Base-by-base conservation (phyloP, 2,888 invertebrate species). In the Crocallis elinguaria region DNA sequence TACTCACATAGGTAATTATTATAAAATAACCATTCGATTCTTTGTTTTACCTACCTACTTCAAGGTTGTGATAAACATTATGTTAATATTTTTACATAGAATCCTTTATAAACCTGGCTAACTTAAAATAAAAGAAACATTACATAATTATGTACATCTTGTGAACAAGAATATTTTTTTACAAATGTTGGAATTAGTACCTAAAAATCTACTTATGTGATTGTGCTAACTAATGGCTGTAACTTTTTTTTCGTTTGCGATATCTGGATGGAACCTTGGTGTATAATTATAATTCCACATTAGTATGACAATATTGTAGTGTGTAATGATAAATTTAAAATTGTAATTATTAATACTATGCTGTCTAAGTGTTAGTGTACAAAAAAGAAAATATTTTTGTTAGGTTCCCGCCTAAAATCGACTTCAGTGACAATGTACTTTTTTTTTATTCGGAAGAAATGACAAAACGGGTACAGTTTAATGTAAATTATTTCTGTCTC, bases 301-400 rank as follows among this genome's bases (percentile, higher is more conserved):
- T 87, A 86, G 80, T 77, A 77, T 80, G 88, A 88, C 87, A 89
- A 88, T 88, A 88, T 86, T 69, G 75, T 82, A 84, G 79, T 77
- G 70, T 66, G 27, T 72, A 81, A 73, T 68, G 61, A 69, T 79
- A 70, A 71, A 73, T 73, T 67, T 77, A 79, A 77, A 76, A 74
- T 73, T 77, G 75, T 85, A 79, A 78, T 71, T 78, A 71, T 77
- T 82, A 81, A 72, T 77, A 79, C 66, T n/a, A n/a, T n/a, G 80
- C 79, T 83, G 77, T 82, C 66, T 81, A 84, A 79, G 60, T 73
- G 62, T 69, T 85, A 84, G 74, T 64, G 71, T 81, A 79, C 75
- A 76, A 75, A 69, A 71, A 59, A 60, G 57, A 62, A 44, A 17
- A 64, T 60, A 56, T 61, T 65, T 65, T 61, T 52, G 46, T 63